phyloP scores from a whole-genome alignment of 2,113 vertebrate species.

The Trogon melanurus region DNA sequence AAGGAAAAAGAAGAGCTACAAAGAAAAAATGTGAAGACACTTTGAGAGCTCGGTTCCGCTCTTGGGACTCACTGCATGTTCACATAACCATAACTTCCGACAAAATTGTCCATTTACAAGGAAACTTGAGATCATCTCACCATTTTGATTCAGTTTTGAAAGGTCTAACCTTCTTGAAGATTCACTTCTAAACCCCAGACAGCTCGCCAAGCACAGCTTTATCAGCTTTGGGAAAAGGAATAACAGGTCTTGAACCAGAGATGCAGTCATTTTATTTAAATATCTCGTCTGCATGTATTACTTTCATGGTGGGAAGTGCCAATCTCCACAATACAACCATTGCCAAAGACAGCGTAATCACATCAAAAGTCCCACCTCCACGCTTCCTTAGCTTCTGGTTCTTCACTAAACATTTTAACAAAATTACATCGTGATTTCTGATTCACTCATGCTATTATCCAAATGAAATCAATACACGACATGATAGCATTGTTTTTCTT shows the following conservation, averaged over 20 bases:
- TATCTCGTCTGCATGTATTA: not conserved
- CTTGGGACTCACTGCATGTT: not conserved
- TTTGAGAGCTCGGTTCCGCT: not conserved
- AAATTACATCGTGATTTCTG: not conserved
- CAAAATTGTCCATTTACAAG: not conserved
- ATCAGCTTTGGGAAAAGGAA: not conserved
- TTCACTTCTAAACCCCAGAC: not conserved
- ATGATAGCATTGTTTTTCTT: not conserved
- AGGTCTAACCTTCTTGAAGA: not conserved
- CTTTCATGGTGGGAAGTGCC: not conserved
- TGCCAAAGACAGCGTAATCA: not conserved
- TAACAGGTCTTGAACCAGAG: not conserved
- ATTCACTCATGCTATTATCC: not conserved
- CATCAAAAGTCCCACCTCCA: not conserved
- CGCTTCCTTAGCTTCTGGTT: not conserved
- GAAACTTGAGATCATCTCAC: not conserved
- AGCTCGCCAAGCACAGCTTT: not conserved
- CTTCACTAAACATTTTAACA: not conserved
- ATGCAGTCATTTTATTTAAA: not conserved
- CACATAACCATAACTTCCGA: not conserved
- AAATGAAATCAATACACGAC: not conserved
- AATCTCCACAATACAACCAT: not conserved
- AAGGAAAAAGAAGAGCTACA: not conserved
- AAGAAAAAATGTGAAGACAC: not conserved
- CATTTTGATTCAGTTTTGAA: not conserved